Percentiles rank a stretch among this genome's conserved stretches.
Evolutionary conservation across 2,113 vertebrate genomes (phyloP).

Genomic region (Chamaea fasciata): DNA sequence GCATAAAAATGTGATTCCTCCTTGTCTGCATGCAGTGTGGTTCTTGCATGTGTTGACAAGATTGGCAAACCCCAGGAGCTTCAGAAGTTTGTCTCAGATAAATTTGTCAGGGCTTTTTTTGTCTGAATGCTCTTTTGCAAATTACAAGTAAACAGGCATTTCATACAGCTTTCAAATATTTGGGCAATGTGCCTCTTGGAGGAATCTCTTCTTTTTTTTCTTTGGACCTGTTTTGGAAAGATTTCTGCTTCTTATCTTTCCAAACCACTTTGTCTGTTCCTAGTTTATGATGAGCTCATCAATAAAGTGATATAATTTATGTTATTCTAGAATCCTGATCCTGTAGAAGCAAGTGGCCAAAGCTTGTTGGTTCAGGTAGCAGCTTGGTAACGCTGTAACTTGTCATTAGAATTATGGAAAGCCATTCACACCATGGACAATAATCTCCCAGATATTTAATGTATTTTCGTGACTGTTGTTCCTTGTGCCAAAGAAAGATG

Average conservation of each 20-base stretch:
- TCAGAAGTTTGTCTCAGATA: conserved; percentile 43
- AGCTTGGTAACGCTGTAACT: neutral
- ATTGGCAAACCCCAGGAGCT: conserved; percentile 16
- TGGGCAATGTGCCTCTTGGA: neutral
- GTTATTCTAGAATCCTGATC: neutral
- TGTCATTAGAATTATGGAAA: neutral
- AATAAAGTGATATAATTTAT: neutral
- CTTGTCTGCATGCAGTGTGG: neutral
- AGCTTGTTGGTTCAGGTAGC: neutral
- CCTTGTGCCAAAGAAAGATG: neutral
- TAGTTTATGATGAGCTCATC: neutral
- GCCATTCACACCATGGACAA: neutral
- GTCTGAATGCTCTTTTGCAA: neutral
- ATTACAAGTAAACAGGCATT: neutral
- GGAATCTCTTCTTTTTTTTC: neutral
- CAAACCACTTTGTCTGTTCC: neutral
- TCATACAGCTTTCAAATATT: neutral
- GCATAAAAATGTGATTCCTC: conserved; percentile 13
- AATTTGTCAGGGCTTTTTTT: conserved; percentile 43
- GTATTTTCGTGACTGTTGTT: neutral
- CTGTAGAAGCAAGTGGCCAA: neutral
- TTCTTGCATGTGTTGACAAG: neutral
- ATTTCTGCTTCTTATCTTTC: neutral
- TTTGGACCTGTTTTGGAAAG: neutral
- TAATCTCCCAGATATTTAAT: neutral